Base-by-base conservation (phyloP, 92 coral and sea anemone species). In the Siderastrea radians region DNA sequence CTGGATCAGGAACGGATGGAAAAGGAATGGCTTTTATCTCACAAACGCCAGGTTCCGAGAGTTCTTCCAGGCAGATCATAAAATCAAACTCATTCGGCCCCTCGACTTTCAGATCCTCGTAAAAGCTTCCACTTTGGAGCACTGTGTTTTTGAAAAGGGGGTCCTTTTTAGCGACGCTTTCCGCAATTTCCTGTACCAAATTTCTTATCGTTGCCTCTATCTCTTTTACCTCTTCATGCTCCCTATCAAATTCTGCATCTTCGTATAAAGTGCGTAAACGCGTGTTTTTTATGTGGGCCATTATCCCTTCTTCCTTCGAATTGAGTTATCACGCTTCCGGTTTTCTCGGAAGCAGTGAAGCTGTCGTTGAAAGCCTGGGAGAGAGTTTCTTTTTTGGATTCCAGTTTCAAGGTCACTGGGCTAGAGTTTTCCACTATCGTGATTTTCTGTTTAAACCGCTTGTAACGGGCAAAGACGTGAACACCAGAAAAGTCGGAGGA, bases 21-120 rank as follows among this genome's bases (percentile, higher is more conserved):
- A 79, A 26, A 1, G 91, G 94, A 53, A 87, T 91, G 17, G 77
- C 89, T 47, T 82, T 87, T 12, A 12, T 63, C 49, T 14, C 38
- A 71, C 94, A 87, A 8, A 87, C 89, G 5, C 89, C 91, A 15
- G 91, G 78, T 69, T 61, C 14, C 15, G 89, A 91, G 45, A 91
- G 72, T 43, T 82, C 68, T 4, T 63, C 86, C 12, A 91, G 38
- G 59, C 94, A 91, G 68, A 91, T 47, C 94, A 91, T 82, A 19
- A 65, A 91, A 58, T 91, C 94, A 17, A 91, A 91, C 60, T 91
- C 94, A 46, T 91, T 84, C 11, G 94, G 94, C 10, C 88, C 84
- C 55, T 87, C 89, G 14, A 78, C 88, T 72, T 87, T 91, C 1
- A 91, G 91, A 53, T 91, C 82, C 80, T 91, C 94, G 58, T 87